Evolutionary conservation across 2,888 invertebrate genomes (phyloP).

Genomic region (Tipula vernalis): DNA sequence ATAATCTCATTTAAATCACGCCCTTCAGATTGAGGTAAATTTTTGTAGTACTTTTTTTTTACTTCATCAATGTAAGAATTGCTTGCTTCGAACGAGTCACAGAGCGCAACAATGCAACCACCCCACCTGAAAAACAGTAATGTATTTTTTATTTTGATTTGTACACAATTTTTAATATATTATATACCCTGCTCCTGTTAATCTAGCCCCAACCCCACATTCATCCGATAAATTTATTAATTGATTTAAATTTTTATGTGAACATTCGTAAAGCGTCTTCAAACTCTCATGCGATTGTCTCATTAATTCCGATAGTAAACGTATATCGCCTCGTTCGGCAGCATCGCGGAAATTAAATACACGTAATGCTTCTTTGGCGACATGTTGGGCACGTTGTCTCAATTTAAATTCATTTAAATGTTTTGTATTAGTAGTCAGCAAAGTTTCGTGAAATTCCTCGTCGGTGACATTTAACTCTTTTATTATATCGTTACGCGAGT

Average conservation of each 20-base stretch:
- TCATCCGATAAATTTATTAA: constrained; percentile 63
- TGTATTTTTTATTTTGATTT: not conserved
- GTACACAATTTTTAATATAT: not conserved
- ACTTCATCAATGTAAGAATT: constrained; percentile 53
- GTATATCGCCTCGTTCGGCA: constrained; percentile 34
- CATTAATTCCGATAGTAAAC: constrained; percentile 70
- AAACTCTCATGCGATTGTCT: constrained; percentile 79
- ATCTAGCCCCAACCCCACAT: constrained; percentile 62
- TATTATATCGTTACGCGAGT: constrained; percentile 56
- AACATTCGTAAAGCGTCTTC: constrained; percentile 79
- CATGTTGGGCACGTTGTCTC: constrained; percentile 77
- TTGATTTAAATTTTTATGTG: constrained; percentile 73
- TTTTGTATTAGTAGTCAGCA: constrained; percentile 51
- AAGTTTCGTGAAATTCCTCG: constrained; percentile 49
- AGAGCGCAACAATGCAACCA: constrained; percentile 78
- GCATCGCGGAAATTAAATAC: constrained; percentile 69
- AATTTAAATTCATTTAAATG: constrained; percentile 59
- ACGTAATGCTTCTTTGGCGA: constrained; percentile 77
- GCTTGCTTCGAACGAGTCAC: constrained; percentile 43
- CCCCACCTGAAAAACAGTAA: constrained; percentile 66
- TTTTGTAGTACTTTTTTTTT: constrained; percentile 55
- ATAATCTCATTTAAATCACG: constrained; percentile 42
- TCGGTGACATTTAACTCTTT: constrained; percentile 42
- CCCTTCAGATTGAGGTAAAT: constrained; percentile 39
- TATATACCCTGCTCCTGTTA: constrained; percentile 83